Base-by-base conservation (phyloP, 2,888 invertebrate species). In the Agrotis exclamationis region DNA sequence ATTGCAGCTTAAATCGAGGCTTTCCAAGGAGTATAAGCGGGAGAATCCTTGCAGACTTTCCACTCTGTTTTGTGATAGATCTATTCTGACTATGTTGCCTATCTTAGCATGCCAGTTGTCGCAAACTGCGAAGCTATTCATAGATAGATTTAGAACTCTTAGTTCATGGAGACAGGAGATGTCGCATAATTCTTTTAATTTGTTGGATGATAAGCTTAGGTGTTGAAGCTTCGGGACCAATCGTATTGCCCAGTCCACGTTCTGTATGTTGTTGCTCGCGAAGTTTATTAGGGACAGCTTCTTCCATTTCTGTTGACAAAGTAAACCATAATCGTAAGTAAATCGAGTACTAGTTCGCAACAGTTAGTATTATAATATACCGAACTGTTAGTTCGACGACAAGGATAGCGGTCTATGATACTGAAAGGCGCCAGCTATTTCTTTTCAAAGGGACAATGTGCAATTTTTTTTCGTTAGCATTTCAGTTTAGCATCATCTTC, bases 1-100 rank as follows among this genome's bases (percentile, higher is more conserved):
- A 94, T 99, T 99, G 84, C 98, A 98, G 85, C 98, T 98, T 57
- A 99, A 96, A 95, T 99, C 98, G 77, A 99, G 94, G 83, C 97
- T 97, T 83, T 98, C 98, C 74, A 99, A 93, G 0, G 99, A 99
- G 91, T 98, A 99, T 44, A 99, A 90, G 89, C 98, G 98, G 0
- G 97, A 97, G 85, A 99, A 97, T 1, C 98, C 98, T 74, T 96
- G 94, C 0, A 99, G 93, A 0, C 97, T 96, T 24, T 96, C 96
- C 5, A 99, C 97, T 88, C 97, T 97, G 93, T 99, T 99, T 85
- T 98, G 98, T 0, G 98, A 98, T 62, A 99, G 92, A 90, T 98
- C 98, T 63, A 99, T 97, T 70, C 97, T 97, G n/a, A 98, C 97
- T 58, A 99, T 97, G 93, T 99, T 99, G 9, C 99, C 99, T 72